Conservation (phyloP, 2,797 vertebrate genomes). For the Takifugu ocellatus region DNA sequence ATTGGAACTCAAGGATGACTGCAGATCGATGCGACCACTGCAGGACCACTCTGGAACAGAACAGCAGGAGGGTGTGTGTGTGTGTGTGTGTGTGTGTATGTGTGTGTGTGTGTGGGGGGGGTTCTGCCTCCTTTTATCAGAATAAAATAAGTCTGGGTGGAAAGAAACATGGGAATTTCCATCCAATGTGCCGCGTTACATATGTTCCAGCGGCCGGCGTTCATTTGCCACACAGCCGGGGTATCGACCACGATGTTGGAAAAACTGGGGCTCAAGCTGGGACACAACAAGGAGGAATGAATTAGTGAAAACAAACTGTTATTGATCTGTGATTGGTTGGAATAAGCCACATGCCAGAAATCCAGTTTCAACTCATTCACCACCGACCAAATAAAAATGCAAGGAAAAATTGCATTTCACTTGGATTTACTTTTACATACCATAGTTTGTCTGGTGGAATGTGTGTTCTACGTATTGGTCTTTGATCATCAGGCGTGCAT, state of each 20-base stretch:
- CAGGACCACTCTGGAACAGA: conserved; percentile 36
- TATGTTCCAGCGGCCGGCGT: conserved; percentile 41
- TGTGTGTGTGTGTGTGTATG: no score
- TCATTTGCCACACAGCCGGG: conserved; percentile 36
- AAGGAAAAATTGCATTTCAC: no score
- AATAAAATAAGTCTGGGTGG: conserved; percentile 57
- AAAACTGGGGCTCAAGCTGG: conserved; percentile 57
- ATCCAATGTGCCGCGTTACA: conserved; percentile 26
- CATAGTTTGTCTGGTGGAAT: no score
- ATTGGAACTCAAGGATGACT: conserved; percentile 52
- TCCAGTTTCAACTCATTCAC: no score
- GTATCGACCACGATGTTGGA: conserved; percentile 60
- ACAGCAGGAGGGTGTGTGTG: conserved; percentile 16
- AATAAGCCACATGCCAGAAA: conserved; percentile 36
- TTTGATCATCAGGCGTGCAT: no score
- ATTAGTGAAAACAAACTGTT: conserved; percentile 65
- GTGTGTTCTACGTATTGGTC: no score
- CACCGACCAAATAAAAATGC: no score
- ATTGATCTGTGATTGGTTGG: conserved; percentile 59
- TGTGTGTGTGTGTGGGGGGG: conserved; percentile 2
- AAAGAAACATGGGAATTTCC: conserved; percentile 35
- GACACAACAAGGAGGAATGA: conserved; percentile 41
- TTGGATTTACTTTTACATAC: no score
- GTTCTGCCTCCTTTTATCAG: conserved; percentile 50
- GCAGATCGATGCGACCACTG: conserved; percentile 53